Conservation (phyloP, 2,113 vertebrate genomes). For the Perca flavescens region DNA sequence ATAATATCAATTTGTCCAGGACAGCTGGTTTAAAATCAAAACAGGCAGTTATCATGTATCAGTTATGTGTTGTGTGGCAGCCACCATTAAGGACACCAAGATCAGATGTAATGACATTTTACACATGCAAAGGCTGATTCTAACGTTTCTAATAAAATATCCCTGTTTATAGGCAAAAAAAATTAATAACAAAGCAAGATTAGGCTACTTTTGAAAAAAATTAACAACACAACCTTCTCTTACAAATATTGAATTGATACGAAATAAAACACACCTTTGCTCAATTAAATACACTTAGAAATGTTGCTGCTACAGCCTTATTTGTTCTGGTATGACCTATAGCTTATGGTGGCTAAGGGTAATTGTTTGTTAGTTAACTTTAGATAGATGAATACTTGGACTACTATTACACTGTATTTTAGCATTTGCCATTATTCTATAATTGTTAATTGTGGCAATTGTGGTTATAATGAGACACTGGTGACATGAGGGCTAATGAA, state of each 20-base stretch:
- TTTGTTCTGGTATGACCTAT: background rate
- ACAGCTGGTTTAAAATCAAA: slow-evolving; percentile 7
- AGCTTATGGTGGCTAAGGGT: background rate
- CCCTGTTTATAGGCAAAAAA: no score
- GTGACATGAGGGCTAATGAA: no score
- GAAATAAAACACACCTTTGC: background rate
- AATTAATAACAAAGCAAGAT: background rate
- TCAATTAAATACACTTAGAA: no score
- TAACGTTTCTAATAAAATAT: background rate
- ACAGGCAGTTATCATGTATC: background rate
- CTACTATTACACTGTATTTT: no score
- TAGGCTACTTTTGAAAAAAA: background rate
- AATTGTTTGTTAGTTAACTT: no score
- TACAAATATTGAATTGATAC: no score
- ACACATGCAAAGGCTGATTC: background rate
- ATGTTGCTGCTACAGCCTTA: no score
- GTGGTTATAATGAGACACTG: no score
- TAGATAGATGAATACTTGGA: no score
- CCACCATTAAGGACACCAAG: background rate
- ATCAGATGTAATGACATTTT: background rate
- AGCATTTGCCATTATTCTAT: no score
- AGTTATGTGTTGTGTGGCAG: background rate
- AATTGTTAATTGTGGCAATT: no score
- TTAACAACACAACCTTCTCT: background rate
- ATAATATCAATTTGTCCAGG: background rate